Evolutionary conservation across 2,797 vertebrate genomes (phyloP).

Genomic region (Poliocrania exsul): DNA sequence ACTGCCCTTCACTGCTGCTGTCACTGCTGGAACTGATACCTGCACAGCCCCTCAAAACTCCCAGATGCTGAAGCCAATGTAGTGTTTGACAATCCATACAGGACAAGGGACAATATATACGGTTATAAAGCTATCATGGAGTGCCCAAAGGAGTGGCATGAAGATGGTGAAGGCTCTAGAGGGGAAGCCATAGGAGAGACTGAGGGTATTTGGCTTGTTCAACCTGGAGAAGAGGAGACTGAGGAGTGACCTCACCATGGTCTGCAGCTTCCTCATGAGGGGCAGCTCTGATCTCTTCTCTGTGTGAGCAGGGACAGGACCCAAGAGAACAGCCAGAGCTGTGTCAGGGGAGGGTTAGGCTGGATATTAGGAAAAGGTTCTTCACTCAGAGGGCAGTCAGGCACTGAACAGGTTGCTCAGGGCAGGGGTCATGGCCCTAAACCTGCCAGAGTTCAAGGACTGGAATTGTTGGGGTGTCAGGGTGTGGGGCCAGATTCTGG

Average conservation of each 20-base stretch:
- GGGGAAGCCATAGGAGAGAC: neutral
- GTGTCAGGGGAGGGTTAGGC: neutral
- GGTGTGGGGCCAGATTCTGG: neutral
- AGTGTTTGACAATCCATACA: neutral
- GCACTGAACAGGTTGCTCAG: neutral
- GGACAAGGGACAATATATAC: neutral
- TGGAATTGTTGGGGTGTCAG: neutral
- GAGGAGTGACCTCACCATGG: neutral
- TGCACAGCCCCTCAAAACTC: accelerated
- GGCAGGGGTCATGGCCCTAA: accelerated
- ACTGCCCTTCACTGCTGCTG: neutral
- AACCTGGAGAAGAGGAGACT: neutral
- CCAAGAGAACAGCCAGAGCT: neutral
- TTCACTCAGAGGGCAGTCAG: neutral
- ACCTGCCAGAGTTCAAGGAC: neutral
- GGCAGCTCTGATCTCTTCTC: neutral
- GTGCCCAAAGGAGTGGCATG: neutral
- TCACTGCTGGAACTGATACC: neutral
- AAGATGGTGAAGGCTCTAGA: neutral
- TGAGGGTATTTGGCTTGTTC: neutral
- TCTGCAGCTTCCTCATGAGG: neutral
- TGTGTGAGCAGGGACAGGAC: neutral
- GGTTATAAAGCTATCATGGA: neutral
- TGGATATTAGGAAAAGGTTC: neutral
- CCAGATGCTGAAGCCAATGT: neutral